Evolutionary conservation across 2,888 invertebrate species (phyloP).

Genomic region (Diaperis boleti): DNA sequence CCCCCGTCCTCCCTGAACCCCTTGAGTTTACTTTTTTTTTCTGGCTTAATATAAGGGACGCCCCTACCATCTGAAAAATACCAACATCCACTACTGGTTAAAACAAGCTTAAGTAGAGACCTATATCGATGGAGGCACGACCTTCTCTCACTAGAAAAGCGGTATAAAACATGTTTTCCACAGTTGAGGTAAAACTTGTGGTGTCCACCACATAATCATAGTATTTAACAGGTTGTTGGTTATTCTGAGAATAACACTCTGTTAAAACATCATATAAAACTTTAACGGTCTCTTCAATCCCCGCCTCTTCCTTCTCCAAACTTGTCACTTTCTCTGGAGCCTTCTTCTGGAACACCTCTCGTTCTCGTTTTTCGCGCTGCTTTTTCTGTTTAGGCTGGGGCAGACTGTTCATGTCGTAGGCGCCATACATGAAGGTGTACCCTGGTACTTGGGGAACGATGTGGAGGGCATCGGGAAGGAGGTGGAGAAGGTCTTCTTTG

Average conservation of each 20-base stretch:
- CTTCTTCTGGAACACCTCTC: conserved; percentile 61
- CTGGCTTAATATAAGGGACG: conserved; percentile 55
- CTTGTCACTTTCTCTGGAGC: conserved; percentile 69
- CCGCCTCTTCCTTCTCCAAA: conserved; percentile 69
- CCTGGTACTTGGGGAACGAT: conserved; percentile 61
- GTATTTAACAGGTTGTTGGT: conserved; percentile 68
- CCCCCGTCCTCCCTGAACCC: conserved; percentile 53
- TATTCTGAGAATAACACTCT: conserved; percentile 64
- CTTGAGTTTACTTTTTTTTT: conserved; percentile 53
- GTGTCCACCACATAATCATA: conserved; percentile 73
- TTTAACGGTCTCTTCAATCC: conserved; percentile 70
- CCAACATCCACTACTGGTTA: background rate
- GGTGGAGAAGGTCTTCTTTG: too few species aligned
- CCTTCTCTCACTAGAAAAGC: conserved; percentile 74
- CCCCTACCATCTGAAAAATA: conserved; percentile 51
- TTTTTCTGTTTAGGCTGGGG: conserved; percentile 60
- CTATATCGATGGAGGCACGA: conserved; percentile 66
- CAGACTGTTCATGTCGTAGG: conserved; percentile 63
- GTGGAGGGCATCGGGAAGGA: conserved; percentile 53
- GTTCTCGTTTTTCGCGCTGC: conserved; percentile 57
- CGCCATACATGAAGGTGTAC: conserved; percentile 66
- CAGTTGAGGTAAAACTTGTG: conserved; percentile 70
- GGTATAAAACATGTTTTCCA: conserved; percentile 76
- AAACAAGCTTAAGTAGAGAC: conserved; percentile 58
- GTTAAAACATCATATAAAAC: conserved; percentile 68